A percentile compares a stretch with the other conserved stretches of the same genome.
phyloP scores from a whole-genome alignment of 2,797 vertebrate species.

The Heliangelus exortis region DNA sequence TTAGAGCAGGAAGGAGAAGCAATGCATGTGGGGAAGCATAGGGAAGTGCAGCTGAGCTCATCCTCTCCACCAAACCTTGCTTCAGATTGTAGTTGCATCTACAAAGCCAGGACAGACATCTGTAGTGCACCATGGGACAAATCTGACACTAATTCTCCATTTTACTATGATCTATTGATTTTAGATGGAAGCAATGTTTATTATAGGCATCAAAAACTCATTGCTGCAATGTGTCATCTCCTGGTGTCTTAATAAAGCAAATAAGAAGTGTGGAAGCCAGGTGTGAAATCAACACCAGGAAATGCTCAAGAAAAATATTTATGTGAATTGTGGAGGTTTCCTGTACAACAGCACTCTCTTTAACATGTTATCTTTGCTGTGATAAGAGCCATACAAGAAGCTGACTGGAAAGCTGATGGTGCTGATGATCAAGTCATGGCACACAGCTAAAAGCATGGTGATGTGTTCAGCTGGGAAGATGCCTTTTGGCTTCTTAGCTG shows the following conservation, averaged over 20 bases:
- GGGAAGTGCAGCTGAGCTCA: neutral
- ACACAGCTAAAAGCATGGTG: neutral
- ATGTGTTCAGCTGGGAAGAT: neutral
- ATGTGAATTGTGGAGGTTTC: neutral
- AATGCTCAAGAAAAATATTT: neutral
- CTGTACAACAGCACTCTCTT: neutral
- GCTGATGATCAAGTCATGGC: neutral
- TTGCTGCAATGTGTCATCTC: neutral
- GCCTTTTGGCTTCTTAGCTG: neutral
- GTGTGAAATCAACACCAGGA: neutral
- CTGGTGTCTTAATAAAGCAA: neutral
- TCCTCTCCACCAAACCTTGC: neutral
- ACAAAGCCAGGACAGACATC: neutral
- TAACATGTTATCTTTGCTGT: neutral
- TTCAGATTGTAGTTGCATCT: neutral
- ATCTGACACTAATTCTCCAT: rapidly evolving
- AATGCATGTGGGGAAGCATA: rapidly evolving
- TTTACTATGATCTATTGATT: neutral
- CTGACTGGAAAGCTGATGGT: neutral
- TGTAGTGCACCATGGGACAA: neutral
- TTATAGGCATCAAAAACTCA: neutral
- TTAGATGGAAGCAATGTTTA: neutral
- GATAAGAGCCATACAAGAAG: neutral
- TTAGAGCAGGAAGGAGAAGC: neutral
- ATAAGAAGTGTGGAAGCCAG: neutral